Evolutionary conservation across 2,797 vertebrate genomes (phyloP).

Genomic region (Taeniopygia guttata): DNA sequence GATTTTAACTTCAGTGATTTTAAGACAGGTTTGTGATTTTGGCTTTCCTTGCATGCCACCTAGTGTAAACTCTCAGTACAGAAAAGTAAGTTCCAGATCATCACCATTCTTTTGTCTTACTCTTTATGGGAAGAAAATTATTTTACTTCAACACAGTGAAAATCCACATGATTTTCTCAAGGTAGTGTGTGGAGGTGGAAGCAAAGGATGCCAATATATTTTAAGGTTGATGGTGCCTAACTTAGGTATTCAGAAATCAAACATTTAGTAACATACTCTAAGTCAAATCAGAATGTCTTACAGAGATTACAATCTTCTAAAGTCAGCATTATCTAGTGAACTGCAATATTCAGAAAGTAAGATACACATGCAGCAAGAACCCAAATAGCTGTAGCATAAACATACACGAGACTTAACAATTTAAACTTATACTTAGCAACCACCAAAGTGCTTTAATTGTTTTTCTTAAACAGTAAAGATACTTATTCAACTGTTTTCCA

Average conservation of each 20-base stretch:
- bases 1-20: neutral
- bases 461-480: neutral
- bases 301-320: neutral
- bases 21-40: constrained; percentile 21
- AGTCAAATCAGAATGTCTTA: neutral
- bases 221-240: neutral
- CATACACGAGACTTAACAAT: neutral
- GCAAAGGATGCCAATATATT: neutral
- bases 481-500: neutral
- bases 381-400: neutral
- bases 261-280: neutral
- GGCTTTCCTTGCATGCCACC: constrained; percentile 80
- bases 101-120: neutral
- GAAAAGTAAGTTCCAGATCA: constrained; percentile 11
- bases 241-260: neutral
- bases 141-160: neutral
- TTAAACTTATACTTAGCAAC: neutral
- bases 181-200: neutral
- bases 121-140: neutral
- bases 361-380: neutral
- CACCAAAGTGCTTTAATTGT: neutral
- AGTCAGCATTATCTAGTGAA: neutral
- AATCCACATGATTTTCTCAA: neutral
- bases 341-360: neutral
- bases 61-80: constrained; percentile 78